phyloP scores from a whole-genome alignment of 2,888 invertebrate genomes.

The Cybosia mesomella region DNA sequence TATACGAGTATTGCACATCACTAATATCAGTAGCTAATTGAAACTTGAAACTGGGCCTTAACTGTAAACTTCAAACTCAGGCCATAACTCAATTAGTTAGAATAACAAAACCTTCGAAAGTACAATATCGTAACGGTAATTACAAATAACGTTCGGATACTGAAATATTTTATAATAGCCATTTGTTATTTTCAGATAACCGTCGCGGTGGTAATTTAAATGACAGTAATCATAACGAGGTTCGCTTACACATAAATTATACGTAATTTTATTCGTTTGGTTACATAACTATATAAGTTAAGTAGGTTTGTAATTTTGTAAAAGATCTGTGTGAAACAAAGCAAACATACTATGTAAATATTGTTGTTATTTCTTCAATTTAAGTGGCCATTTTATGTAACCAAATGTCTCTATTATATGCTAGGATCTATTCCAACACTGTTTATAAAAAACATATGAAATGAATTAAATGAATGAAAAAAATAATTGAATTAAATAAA shows the following conservation, averaged over 20 bases:
- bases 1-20: background rate
- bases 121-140: constrained; percentile 16
- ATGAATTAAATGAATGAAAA: no score
- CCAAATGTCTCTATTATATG: no score
- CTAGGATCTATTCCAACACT: no score
- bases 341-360: no score
- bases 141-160: constrained; percentile 17
- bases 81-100: constrained; percentile 11
- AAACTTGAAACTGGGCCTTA: constrained; percentile 14
- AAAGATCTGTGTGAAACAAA: no score
- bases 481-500: no score
- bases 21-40: constrained; percentile 3
- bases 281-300: background rate
- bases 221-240: constrained; percentile 17
- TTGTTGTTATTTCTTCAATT: no score
- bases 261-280: constrained; percentile 1
- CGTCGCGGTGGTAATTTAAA: constrained; percentile 14
- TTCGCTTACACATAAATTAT: constrained; percentile 7
- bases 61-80: constrained; percentile 13
- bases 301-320: background rate
- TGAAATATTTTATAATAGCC: constrained; percentile 21
- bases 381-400: no score
- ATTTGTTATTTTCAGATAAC: constrained; percentile 18
- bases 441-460: no score
- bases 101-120: constrained; percentile 15